These are phyloP conservation scores for Nasua narica DNA, from an alignment of 2,797 vertebrate genomes.

Conservation along the genomic window DNA sequence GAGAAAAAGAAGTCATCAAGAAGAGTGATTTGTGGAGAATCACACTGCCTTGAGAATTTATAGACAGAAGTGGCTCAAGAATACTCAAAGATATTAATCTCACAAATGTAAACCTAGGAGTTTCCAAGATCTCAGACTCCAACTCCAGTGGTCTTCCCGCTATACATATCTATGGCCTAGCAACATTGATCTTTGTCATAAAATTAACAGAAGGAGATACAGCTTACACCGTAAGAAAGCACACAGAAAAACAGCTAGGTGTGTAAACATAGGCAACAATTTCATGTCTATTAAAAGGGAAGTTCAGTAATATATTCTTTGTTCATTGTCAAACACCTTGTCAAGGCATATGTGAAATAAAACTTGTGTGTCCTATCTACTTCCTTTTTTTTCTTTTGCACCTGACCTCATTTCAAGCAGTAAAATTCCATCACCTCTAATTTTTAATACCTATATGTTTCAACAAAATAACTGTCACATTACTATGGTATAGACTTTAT, in stretches of 20 bases:
- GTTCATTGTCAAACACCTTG: background rate
- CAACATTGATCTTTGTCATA: background rate
- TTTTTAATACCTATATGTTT: background rate
- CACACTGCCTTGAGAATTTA: background rate
- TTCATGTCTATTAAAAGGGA: background rate
- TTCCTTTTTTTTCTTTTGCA: background rate
- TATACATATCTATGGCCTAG: background rate
- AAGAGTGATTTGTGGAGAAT: background rate
- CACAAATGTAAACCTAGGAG: background rate
- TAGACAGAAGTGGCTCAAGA: background rate
- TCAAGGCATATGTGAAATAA: background rate
- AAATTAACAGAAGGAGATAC: background rate
- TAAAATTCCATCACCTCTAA: background rate
- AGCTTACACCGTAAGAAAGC: background rate
- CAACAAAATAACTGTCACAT: background rate
- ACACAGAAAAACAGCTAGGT: background rate
- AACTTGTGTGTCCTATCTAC: background rate
- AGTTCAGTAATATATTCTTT: background rate
- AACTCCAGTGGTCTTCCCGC: background rate
- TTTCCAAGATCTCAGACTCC: background rate
- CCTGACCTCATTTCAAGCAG: background rate
- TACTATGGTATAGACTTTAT: background rate
- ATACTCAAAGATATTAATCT: background rate
- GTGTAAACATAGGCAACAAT: accelerated
- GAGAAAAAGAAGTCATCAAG: background rate